Evolutionary conservation across 2,113 vertebrate genomes (phyloP), one percentile per base, ranked within the genome.

Genomic region (Aptenodytes patagonicus): DNA sequence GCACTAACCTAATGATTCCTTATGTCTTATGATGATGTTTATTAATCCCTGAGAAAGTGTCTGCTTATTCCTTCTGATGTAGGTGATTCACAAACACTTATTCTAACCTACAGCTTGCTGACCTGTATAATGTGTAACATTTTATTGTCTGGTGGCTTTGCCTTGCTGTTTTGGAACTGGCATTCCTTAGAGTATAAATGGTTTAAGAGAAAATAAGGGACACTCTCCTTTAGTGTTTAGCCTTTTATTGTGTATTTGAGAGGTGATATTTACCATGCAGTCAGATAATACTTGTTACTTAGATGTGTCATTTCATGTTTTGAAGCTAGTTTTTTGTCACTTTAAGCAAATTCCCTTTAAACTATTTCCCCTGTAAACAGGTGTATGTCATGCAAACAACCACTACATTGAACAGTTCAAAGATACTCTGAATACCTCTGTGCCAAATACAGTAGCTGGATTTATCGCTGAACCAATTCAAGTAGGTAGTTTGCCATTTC

Each of bases 381-480:
- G 97, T 87, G 89, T 93, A n/a, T 99, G 99, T 96, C 95, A 98
- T 66, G 99, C 99, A 68, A 99, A 99, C 7, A 97, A 98, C 26
- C 97, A 97, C 17, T 99, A 99, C 83, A 98, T 99, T 14, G 98
- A 97, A 40, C 99, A 99, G 93, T 98, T 99, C 82, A 98, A 99
- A 97, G 99, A 99, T 8, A 99, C 98, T 5, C 98, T 99, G 75
- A 97, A 68, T 32, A 99, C 99, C 5, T 97, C 97, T 6, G 98
- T 99, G 47, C 97, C 99, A 54, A 98, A 95, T 79, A 97, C 84
- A 54, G 97, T 99, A 31, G 99, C 99, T 86, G 99, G 98, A 83
- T 99, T 99, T 97, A 99, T 99, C 44, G 98, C 97, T 64, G 99
- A 99, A 93, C 99, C 99, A 14, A 99, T 99, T 95, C 99, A 99